A percentile compares a stretch with the other conserved stretches of the same genome.
Evolutionary conservation across 2,888 invertebrate species (phyloP).

Genomic region (Hololepta plana): DNA sequence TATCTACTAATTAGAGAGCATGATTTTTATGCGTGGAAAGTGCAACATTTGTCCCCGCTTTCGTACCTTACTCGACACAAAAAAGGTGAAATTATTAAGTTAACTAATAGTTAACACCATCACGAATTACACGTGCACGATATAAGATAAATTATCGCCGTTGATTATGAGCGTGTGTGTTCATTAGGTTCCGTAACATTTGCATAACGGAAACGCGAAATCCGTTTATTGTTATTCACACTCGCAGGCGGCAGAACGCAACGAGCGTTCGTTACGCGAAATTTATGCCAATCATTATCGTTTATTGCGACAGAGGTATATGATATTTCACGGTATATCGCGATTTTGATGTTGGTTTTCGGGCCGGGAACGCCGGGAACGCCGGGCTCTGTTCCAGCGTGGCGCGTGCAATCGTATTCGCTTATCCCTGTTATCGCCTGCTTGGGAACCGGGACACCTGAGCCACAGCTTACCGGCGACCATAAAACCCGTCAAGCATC

Average conservation of each 20-base stretch:
- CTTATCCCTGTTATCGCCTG: slow-evolving; percentile 30
- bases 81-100: too few relatives aligned
- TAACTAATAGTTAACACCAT: too few relatives aligned
- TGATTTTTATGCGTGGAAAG: too few relatives aligned
- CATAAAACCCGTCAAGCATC: slow-evolving; percentile 15
- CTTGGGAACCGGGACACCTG: slow-evolving; percentile 27
- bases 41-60: too few relatives aligned
- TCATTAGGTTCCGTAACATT: slow-evolving; percentile 13
- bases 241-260: too few relatives aligned
- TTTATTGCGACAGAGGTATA: slow-evolving; percentile 27
- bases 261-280: slow-evolving; percentile 16
- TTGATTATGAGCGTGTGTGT: slow-evolving; percentile 14
- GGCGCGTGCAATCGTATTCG: slow-evolving; percentile 17
- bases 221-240: slow-evolving; percentile 4
- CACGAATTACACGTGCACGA: slow-evolving; percentile 14
- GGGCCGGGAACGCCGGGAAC: slow-evolving; percentile 20
- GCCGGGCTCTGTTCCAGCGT: slow-evolving; percentile 23
- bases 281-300: slow-evolving; percentile 31
- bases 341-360: too few relatives aligned
- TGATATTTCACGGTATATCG: slow-evolving; percentile 27
- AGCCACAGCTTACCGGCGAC: slow-evolving; percentile 17
- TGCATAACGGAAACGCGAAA: slow-evolving; percentile 12
- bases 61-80: too few relatives aligned
- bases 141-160: slow-evolving; percentile 18
- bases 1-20: too few relatives aligned